Evolutionary conservation across 2,888 invertebrate genomes (phyloP).

Genomic region (Machimus atricapillus): DNA sequence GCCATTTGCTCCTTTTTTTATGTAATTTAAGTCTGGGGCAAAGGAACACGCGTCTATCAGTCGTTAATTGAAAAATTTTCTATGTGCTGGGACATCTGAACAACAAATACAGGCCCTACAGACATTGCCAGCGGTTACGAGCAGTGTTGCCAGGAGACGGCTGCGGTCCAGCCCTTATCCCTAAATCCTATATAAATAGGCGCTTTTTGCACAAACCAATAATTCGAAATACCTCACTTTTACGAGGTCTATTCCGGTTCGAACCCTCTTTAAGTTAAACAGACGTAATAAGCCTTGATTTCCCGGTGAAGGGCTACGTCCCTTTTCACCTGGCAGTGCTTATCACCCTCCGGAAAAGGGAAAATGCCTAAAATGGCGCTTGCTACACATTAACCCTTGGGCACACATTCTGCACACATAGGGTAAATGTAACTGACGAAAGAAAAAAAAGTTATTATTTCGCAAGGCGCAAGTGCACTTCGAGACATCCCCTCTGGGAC

Average conservation of each 20-base stretch:
- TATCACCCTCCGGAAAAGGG: constrained; percentile 1
- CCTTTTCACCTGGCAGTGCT: constrained; percentile 5
- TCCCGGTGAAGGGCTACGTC: not conserved
- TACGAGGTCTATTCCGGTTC: not conserved
- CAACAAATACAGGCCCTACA: constrained; percentile 1
- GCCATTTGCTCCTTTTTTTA: constrained; percentile 35
- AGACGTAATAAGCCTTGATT: not conserved
- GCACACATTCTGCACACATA: constrained; percentile 1
- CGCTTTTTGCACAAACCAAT: not conserved
- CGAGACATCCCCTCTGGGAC: not conserved
- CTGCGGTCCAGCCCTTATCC: not conserved
- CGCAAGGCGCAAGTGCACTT: not conserved
- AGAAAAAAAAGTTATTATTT: not conserved
- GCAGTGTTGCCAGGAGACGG: not conserved
- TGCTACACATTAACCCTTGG: constrained; percentile 5
- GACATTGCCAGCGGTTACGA: not conserved
- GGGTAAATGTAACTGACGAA: not conserved
- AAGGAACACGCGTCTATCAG: constrained; percentile 44
- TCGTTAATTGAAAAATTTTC: constrained; percentile 42
- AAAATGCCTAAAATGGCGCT: constrained; percentile 23
- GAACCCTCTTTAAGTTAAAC: not conserved
- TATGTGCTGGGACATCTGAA: constrained; percentile 19
- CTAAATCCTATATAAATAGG: not conserved
- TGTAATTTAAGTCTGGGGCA: constrained; percentile 26
- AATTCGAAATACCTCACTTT: not conserved